These are phyloP conservation scores for Parelbella ahira DNA, from an alignment of 2,888 invertebrate species.

Conservation along the genomic window DNA sequence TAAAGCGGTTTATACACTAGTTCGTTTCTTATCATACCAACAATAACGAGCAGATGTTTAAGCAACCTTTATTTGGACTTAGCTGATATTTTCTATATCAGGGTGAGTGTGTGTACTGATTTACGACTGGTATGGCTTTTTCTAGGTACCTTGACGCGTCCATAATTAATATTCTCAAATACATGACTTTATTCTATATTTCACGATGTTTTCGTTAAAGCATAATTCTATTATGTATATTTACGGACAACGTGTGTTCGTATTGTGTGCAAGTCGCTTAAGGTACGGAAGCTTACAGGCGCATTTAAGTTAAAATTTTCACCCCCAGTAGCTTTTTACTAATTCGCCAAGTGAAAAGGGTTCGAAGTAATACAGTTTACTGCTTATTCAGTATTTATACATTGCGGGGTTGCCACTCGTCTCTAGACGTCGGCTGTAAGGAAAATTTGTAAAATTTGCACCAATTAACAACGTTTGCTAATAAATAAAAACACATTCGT, in stretches of 20 bases:
- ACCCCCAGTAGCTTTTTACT: constrained; percentile 80
- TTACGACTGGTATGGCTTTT: too few species aligned
- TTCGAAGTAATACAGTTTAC: constrained; percentile 81
- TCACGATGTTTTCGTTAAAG: too few species aligned
- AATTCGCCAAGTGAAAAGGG: constrained; percentile 81
- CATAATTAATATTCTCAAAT: too few species aligned
- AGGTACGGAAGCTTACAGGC: constrained; percentile 67
- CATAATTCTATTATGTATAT: too few species aligned
- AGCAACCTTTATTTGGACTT: too few species aligned
- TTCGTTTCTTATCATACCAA: too few species aligned
- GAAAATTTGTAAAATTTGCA: constrained; percentile 66
- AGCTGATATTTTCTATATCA: too few species aligned
- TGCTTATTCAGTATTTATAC: constrained; percentile 81
- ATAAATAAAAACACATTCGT: constrained; percentile 30
- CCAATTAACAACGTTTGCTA: constrained; percentile 47
- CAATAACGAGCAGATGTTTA: too few species aligned
- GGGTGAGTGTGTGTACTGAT: too few species aligned
- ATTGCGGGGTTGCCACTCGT: constrained; percentile 64
- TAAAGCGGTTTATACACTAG: constrained; percentile 9
- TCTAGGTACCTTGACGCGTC: too few species aligned
- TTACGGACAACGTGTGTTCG: neutral
- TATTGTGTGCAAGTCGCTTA: constrained; percentile 28
- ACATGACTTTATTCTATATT: too few species aligned
- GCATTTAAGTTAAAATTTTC: constrained; percentile 80
- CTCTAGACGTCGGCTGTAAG: constrained; percentile 63